These are phyloP conservation scores for Lophotis ruficrista DNA, from an alignment of 2,113 vertebrate species.

Conservation along the genomic window DNA sequence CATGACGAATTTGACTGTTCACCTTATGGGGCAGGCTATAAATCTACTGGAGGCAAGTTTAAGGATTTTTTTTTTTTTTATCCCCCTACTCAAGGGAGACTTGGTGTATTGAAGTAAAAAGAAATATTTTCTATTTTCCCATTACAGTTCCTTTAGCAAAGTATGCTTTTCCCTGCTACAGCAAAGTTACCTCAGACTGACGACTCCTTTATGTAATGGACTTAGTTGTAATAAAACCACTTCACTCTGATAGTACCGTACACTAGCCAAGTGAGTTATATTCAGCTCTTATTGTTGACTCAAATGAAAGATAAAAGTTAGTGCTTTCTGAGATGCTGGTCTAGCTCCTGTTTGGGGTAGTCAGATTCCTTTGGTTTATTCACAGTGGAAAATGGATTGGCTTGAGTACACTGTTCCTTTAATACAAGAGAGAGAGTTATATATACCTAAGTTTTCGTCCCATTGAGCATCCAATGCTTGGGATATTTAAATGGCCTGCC, in stretches of 20 bases:
- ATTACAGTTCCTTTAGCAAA: not conserved
- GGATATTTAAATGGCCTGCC: not conserved
- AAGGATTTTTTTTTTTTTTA: not conserved
- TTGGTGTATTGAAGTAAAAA: not conserved
- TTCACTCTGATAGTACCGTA: not conserved
- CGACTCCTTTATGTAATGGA: not conserved
- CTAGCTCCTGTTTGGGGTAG: not conserved
- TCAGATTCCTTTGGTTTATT: not conserved
- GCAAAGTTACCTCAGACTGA: not conserved
- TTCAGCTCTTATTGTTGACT: not conserved
- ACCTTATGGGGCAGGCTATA: constrained; percentile 79
- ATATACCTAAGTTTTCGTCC: not conserved
- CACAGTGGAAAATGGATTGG: not conserved
- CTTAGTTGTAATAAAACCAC: not conserved
- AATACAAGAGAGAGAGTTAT: not conserved
- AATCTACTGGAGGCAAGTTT: constrained; percentile 86
- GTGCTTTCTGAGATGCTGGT: not conserved
- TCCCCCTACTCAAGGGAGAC: not conserved
- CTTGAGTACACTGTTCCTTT: not conserved
- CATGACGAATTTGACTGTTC: constrained; percentile 79
- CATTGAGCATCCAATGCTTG: not conserved
- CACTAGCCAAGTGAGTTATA: not conserved
- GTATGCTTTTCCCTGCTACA: not conserved
- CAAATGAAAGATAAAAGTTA: not conserved
- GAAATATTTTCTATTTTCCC: not conserved